Percentiles rank a stretch among this genome's conserved stretches.
Conservation (phyloP, 2,888 invertebrate species). For the Himalopsyche tibetana region DNA sequence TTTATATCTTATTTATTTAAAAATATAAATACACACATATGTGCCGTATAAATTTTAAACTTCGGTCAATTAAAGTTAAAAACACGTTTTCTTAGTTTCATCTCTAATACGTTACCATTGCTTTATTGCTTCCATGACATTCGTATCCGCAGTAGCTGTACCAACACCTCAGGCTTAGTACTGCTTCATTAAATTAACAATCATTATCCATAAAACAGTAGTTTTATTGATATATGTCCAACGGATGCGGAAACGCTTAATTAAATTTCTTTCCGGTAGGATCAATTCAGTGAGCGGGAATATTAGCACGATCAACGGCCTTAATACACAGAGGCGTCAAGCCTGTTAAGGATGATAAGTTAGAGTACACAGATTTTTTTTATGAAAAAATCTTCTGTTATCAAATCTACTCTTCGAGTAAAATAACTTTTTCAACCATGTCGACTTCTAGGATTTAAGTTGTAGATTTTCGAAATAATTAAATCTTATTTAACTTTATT, state of each 20-base stretch:
- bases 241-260: conserved; percentile 9
- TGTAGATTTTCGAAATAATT: too few relatives aligned
- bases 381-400: background rate
- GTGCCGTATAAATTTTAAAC: too few relatives aligned
- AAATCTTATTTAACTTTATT: too few relatives aligned
- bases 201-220: conserved; percentile 9
- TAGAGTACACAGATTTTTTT: background rate
- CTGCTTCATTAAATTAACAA: background rate
- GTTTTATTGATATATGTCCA: conserved; percentile 12
- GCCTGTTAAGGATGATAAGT: conserved; percentile 3
- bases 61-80: too few relatives aligned
- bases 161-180: too few relatives aligned
- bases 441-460: too few relatives aligned
- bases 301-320: background rate
- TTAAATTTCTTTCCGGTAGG: conserved; percentile 12
- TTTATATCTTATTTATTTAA: too few relatives aligned
- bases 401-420: background rate
- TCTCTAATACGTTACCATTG: too few relatives aligned
- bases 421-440: background rate
- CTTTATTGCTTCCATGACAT: too few relatives aligned
- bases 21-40: too few relatives aligned
- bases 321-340: background rate
- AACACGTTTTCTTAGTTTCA: too few relatives aligned
- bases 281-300: background rate
- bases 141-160: too few relatives aligned